Evolutionary conservation across 2,797 vertebrate genomes (phyloP).

Genomic region (Corythornis leucogaster): DNA sequence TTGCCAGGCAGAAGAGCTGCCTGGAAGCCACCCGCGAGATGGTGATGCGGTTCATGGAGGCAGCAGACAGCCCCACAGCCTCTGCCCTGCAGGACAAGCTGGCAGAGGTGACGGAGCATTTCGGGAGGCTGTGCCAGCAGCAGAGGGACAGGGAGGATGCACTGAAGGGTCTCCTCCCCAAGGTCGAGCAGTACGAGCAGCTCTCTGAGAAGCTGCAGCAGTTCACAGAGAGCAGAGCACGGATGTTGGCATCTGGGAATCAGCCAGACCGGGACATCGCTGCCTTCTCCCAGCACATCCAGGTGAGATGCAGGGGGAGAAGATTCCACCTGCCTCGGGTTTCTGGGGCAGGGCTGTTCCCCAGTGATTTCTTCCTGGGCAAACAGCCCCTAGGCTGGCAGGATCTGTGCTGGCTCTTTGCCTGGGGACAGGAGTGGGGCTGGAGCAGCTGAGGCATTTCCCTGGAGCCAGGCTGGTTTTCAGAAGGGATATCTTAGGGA

Average conservation of each 20-base stretch:
- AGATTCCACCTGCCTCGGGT: rapidly evolving
- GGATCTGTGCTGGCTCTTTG: not conserved
- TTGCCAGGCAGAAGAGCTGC: conserved; percentile 91
- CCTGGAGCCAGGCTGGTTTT: not conserved
- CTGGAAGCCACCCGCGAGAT: conserved; percentile 92
- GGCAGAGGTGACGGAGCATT: conserved; percentile 82
- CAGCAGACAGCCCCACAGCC: conserved; percentile 84
- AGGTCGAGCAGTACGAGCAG: conserved; percentile 90
- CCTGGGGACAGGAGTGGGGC: not conserved
- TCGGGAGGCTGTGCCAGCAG: conserved; percentile 81
- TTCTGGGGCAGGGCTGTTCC: not conserved
- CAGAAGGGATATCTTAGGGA: not conserved
- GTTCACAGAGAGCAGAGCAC: conserved; percentile 85
- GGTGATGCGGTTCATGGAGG: conserved; percentile 86
- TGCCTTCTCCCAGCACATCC: conserved; percentile 90
- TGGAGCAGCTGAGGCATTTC: not conserved
- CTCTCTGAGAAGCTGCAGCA: conserved; percentile 84
- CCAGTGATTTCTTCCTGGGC: not conserved
- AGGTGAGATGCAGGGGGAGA: conserved; percentile 77
- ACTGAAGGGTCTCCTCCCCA: conserved; percentile 88
- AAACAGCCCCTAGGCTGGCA: not conserved
- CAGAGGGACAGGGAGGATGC: conserved; percentile 85
- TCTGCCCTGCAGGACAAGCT: conserved; percentile 86
- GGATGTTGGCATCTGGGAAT: conserved; percentile 85
- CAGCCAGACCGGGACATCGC: conserved; percentile 90